phyloP scores from a whole-genome alignment of 2,888 invertebrate genomes.

The Nomada flava region DNA sequence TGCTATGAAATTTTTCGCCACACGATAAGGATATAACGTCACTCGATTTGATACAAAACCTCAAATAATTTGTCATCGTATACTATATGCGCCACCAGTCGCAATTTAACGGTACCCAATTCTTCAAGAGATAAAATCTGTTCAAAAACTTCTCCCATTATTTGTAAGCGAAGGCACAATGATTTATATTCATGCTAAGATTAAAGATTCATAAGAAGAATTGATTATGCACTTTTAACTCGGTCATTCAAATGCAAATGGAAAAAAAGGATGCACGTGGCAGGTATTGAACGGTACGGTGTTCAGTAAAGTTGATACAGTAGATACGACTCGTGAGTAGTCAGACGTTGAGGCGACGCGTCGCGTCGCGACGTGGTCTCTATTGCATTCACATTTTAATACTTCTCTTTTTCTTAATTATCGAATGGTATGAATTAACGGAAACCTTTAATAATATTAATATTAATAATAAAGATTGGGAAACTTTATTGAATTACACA shows the following conservation, averaged over 20 bases:
- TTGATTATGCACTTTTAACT: constrained; percentile 29
- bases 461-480: no score
- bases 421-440: background rate
- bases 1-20: background rate
- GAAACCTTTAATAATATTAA: background rate
- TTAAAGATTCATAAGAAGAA: constrained; percentile 45
- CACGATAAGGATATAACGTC: background rate
- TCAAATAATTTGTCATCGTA: background rate
- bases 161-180: constrained; percentile 6
- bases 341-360: background rate
- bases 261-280: constrained; percentile 13
- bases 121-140: background rate
- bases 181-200: constrained; percentile 40
- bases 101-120: background rate
- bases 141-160: background rate
- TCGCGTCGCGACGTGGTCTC: background rate
- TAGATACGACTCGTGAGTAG: background rate
- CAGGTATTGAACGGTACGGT: background rate
- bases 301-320: constrained; percentile 2
- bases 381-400: background rate
- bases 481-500: no score
- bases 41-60: background rate
- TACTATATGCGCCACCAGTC: background rate
- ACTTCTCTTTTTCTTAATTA: background rate
- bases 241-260: constrained; percentile 43